Conservation (phyloP, 1,140 invertebrate species). For the Brachystomella parvula region DNA sequence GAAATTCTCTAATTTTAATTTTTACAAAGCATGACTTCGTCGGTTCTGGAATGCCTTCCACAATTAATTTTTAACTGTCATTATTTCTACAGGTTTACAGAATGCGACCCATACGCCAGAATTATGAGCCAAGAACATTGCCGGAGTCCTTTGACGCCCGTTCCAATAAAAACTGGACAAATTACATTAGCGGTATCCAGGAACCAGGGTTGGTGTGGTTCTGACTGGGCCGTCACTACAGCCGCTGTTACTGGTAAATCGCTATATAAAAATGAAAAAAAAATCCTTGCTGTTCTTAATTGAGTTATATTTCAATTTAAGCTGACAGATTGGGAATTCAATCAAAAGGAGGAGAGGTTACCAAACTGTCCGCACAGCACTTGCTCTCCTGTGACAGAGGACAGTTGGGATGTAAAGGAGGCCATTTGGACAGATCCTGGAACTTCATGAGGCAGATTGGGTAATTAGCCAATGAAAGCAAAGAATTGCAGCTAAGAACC, state of each 20-base stretch:
- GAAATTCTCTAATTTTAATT: no score
- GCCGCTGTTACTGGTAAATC: slow-evolving; percentile 50
- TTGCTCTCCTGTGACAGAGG: slow-evolving; percentile 73
- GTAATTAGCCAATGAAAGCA: slow-evolving; percentile 45
- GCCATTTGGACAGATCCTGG: slow-evolving; percentile 84
- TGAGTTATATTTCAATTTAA: slow-evolving; percentile 39
- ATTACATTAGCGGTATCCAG: slow-evolving; percentile 59
- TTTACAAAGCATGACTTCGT: no score
- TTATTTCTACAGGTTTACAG: slow-evolving; percentile 49
- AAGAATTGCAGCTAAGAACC: not conserved
- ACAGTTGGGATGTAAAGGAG: slow-evolving; percentile 74
- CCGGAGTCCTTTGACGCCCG: slow-evolving; percentile 66
- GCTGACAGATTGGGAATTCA: slow-evolving; percentile 60
- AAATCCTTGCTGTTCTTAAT: not conserved
- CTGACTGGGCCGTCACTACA: slow-evolving; percentile 87
- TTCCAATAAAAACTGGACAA: slow-evolving; percentile 54
- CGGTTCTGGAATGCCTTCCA: not conserved
- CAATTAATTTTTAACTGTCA: not conserved
- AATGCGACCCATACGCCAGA: slow-evolving; percentile 59
- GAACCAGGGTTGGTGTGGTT: slow-evolving; percentile 86
- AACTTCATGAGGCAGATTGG: slow-evolving; percentile 72
- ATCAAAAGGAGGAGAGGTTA: slow-evolving; percentile 63
- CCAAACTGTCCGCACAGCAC: slow-evolving; percentile 69
- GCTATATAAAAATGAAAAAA: not conserved
- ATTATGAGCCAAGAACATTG: slow-evolving; percentile 47